phyloP scores from a whole-genome alignment of 2,797 vertebrate genomes.

The Poecilia wingei region DNA sequence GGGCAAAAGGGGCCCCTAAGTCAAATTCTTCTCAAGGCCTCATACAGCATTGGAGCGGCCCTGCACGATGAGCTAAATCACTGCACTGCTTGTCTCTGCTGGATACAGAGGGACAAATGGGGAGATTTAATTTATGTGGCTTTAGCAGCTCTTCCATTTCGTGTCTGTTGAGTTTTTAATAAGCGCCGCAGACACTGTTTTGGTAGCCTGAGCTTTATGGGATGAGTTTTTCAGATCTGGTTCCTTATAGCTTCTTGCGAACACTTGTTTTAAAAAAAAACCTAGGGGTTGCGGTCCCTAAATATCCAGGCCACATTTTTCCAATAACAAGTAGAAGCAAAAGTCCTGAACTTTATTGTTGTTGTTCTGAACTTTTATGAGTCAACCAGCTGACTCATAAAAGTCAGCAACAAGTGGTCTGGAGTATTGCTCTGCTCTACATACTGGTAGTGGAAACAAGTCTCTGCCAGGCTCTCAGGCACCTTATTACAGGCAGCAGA shows the following conservation, averaged over 20 bases:
- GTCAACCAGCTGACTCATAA: neutral
- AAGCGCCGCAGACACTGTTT: too few species aligned
- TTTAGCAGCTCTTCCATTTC: too few species aligned
- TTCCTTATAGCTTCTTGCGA: neutral
- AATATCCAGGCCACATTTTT: neutral
- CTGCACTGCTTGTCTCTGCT: too few species aligned
- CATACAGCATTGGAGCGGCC: too few species aligned
- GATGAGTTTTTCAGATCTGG: neutral
- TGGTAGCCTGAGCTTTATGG: too few species aligned
- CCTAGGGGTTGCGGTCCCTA: too few species aligned
- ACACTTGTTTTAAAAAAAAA: neutral
- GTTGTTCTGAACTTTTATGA: neutral
- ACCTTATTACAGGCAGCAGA: neutral
- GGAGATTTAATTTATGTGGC: too few species aligned
- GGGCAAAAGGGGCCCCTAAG: too few species aligned
- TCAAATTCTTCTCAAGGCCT: too few species aligned
- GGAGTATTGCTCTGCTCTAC: neutral
- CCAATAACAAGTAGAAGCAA: neutral
- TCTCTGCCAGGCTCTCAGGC: neutral
- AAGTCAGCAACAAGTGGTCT: neutral
- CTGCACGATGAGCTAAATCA: too few species aligned
- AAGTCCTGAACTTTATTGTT: neutral
- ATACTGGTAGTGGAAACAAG: neutral
- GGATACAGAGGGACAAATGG: too few species aligned
- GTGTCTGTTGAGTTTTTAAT: too few species aligned